Evolutionary conservation across 2,113 vertebrate species (phyloP).

Genomic region (Xyliphius kryptos): DNA sequence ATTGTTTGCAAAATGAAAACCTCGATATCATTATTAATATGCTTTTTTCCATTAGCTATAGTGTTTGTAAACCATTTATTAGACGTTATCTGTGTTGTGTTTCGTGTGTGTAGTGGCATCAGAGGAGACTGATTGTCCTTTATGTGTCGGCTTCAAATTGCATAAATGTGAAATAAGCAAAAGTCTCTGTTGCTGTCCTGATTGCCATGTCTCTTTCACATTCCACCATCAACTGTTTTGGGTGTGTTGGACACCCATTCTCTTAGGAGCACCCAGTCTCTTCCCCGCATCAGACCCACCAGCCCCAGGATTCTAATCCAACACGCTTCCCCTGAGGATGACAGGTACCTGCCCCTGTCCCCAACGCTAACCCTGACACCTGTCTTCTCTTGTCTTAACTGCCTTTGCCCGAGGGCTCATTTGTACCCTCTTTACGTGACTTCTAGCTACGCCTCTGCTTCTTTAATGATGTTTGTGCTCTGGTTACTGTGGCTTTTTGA

Average conservation of each 20-base stretch:
- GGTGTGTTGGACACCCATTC: conserved; percentile 37
- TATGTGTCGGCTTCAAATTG: conserved; percentile 13
- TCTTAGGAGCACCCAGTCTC: conserved; percentile 77
- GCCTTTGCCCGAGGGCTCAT: conserved; percentile 10
- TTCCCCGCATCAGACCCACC: conserved; percentile 90
- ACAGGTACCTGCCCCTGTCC: conserved; percentile 78
- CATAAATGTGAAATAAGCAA: conserved; percentile 21
- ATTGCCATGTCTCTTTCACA: conserved; percentile 45
- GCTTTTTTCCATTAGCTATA: not conserved
- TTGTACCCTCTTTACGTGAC: conserved; percentile 19
- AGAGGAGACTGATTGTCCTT: conserved; percentile 11
- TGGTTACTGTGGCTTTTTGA: conserved; percentile 32
- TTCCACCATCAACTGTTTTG: conserved; percentile 40
- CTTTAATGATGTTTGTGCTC: conserved; percentile 12
- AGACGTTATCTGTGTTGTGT: conserved; percentile 17
- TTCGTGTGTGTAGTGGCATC: conserved; percentile 12
- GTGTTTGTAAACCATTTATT: not conserved
- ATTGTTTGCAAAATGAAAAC: too few species aligned
- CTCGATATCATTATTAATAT: not conserved
- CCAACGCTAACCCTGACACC: conserved; percentile 50
- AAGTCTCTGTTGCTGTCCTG: conserved; percentile 28
- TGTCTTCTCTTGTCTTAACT: conserved; percentile 34
- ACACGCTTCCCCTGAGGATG: conserved; percentile 93
- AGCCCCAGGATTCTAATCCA: conserved; percentile 98
- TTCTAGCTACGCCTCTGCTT: conserved; percentile 26